Evolutionary conservation across 2,797 vertebrate genomes (phyloP).

Genomic region (Aulostomus chinensis): DNA sequence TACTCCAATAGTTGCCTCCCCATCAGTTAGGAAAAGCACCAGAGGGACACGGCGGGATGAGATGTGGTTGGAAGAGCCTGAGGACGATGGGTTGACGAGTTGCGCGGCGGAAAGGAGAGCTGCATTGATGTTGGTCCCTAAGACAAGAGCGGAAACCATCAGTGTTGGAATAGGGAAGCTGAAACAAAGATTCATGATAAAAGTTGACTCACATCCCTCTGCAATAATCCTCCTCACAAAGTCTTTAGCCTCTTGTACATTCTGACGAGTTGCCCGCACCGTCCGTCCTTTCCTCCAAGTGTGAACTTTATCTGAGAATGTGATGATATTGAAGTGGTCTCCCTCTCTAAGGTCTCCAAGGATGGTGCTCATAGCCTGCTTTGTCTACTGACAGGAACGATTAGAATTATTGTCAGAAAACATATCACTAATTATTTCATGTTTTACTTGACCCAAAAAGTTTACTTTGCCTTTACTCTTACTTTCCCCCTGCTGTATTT

Average conservation of each 20-base stretch:
- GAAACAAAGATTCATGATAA: neutral
- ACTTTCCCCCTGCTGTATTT: too few species aligned
- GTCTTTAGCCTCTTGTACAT: conserved; percentile 82
- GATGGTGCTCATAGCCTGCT: conserved; percentile 86
- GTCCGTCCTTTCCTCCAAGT: conserved; percentile 83
- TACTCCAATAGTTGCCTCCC: conserved; percentile 85
- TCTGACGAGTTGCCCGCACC: conserved; percentile 80
- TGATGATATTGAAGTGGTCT: conserved; percentile 89
- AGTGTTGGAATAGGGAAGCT: neutral
- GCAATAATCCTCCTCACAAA: conserved; percentile 83
- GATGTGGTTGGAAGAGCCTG: conserved; percentile 28
- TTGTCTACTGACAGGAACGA: conserved; percentile 78
- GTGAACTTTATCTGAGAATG: conserved; percentile 85
- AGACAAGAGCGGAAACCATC: neutral
- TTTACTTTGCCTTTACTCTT: too few species aligned
- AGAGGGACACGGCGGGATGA: conserved; percentile 77
- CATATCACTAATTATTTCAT: too few species aligned
- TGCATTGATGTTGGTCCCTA: conserved; percentile 89
- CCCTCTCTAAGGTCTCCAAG: conserved; percentile 83
- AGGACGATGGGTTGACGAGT: conserved; percentile 74
- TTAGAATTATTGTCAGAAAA: conserved; percentile 15
- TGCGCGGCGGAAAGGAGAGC: conserved; percentile 85
- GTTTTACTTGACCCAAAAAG: too few species aligned
- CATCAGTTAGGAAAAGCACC: conserved; percentile 87
- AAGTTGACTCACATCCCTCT: conserved; percentile 85